Percentiles rank a stretch among this genome's conserved stretches.
These are phyloP conservation scores for Macrotus californicus DNA, from an alignment of 2,113 vertebrate genomes.

Conservation along the genomic window DNA sequence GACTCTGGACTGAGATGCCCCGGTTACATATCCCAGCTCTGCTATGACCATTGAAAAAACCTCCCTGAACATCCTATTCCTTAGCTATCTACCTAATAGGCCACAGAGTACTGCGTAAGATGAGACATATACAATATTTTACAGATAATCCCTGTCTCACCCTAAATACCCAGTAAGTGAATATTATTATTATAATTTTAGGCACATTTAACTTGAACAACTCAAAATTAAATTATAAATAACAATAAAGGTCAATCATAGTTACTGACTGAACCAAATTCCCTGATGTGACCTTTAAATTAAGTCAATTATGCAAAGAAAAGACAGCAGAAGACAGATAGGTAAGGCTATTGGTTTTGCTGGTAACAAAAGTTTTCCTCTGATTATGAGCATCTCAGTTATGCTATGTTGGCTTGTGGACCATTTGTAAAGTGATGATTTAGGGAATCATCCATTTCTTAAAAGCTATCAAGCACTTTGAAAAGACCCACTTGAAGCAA, in stretches of 20 bases:
- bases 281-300: background rate
- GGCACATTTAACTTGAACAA: background rate
- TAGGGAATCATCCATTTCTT: background rate
- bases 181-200: background rate
- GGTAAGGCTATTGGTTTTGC: background rate
- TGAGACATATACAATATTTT: background rate
- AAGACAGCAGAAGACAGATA: background rate
- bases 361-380: background rate
- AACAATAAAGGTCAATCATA: background rate
- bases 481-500: background rate
- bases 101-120: background rate
- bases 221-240: constrained; percentile 18
- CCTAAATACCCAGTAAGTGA: background rate
- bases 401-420: background rate
- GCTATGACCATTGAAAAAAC: background rate
- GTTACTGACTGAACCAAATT: background rate
- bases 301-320: background rate
- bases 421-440: background rate
- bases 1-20: background rate
- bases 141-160: background rate
- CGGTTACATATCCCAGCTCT: background rate
- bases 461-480: background rate
- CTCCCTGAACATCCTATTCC: background rate
- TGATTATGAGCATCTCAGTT: background rate
- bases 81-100: background rate